Evolutionary conservation across 2,113 vertebrate genomes (phyloP), one percentile per base, ranked within the genome.

Genomic region (Prolemur simus): DNA sequence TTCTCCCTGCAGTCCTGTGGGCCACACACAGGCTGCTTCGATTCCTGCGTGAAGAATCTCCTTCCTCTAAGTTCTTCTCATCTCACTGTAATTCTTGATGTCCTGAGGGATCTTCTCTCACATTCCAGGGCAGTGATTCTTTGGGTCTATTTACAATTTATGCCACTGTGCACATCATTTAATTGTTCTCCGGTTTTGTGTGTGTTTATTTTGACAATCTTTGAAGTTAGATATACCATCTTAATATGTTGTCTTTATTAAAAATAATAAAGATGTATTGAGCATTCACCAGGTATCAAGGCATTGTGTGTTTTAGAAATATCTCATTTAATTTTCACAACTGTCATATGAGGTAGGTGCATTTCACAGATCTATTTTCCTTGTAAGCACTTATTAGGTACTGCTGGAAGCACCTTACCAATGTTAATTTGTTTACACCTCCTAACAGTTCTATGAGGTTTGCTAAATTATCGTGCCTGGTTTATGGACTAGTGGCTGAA

Each of bases 91-190:
- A 76, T 32, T 15, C 39, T 73, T 66, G 71, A 34, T 29, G 17
- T 29, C 54, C 7, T 29, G 3, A 27, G 23, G 39, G n/a, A 17
- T 12, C 60, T 52, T 21, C 80, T 49, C 5, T 64, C 21, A 20
- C 7, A 6, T 52, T 21, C 29, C 29, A 25, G 1, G 37, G 15
- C 54, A 1, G 9, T 0, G 15, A 52, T 12, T 17, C 34, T 15
- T 56, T 63, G 1, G 39, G n/a, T 64, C 21, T 74, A 3, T 47
- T 39, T 42, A 14, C 17, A 13, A 1, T 27, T 77, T 63, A 47
- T 3, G 5, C 20, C 56, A 63, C 1, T 13, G 15, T 85, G 74
- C 0, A 0, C 0, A 12, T 69, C 45, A 23, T 34, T 49, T 8
- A 8, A 5, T 27, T 32, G 23, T 14, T 63, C 66, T 88, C 68